Conservation (phyloP, 2,113 vertebrate genomes). For the Eublepharis macularius region DNA sequence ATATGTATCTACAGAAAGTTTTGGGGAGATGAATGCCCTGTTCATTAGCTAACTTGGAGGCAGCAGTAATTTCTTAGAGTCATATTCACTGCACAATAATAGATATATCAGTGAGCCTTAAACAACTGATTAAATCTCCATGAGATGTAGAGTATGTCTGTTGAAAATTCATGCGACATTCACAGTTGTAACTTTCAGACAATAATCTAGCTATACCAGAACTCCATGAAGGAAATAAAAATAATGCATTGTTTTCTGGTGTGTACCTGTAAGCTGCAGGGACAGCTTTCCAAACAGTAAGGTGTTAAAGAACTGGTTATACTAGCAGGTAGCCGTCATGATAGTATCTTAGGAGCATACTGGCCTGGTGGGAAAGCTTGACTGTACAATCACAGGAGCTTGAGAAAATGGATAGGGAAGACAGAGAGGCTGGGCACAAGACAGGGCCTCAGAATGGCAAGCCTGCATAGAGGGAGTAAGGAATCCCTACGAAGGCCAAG, state of each 20-base stretch:
- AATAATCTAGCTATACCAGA: not conserved
- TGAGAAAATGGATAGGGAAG: too few species aligned
- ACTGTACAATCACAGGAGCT: not conserved
- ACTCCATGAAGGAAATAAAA: not conserved
- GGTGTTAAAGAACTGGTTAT: not conserved
- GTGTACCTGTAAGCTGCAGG: not conserved
- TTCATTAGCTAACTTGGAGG: not conserved
- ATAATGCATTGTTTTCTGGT: not conserved
- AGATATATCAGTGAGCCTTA: not conserved
- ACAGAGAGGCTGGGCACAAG: too few species aligned
- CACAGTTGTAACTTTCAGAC: not conserved
- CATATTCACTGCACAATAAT: not conserved
- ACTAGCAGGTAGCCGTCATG: not conserved
- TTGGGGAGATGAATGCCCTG: not conserved
- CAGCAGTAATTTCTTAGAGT: not conserved
- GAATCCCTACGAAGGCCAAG: too few species aligned
- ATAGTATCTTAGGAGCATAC: not conserved
- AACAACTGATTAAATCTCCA: not conserved
- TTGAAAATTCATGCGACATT: not conserved
- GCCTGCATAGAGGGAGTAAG: too few species aligned
- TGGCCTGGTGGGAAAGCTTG: too few species aligned
- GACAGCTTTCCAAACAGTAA: not conserved
- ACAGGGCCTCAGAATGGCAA: too few species aligned
- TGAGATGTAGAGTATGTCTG: not conserved
- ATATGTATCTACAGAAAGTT: not conserved